Evolutionary conservation across 2,888 invertebrate genomes (phyloP).

Genomic region (Melipona bicolor): DNA sequence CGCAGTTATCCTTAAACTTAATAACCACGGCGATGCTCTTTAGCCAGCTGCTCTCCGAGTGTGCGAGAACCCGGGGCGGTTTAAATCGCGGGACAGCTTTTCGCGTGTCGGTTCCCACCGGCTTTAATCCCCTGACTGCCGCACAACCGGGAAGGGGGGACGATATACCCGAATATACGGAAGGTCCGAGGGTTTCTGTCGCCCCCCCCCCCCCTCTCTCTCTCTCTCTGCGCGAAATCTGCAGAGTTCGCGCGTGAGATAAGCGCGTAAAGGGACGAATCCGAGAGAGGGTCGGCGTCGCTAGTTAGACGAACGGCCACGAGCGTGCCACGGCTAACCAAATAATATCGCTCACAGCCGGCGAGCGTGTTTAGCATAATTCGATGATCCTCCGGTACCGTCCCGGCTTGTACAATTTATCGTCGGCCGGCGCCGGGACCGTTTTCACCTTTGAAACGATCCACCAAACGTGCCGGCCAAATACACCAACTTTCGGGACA

Average conservation of each 20-base stretch:
- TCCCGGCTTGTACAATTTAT: slow-evolving; percentile 72
- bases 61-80: not conserved
- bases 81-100: slow-evolving; percentile 29
- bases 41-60: slow-evolving; percentile 17
- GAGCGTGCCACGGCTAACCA: slow-evolving; percentile 66
- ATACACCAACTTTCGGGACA: slow-evolving; percentile 69
- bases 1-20: slow-evolving; percentile 8
- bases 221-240: slow-evolving; percentile 3
- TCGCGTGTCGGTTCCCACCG: not conserved
- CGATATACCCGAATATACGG: slow-evolving; percentile 52
- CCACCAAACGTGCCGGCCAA: slow-evolving; percentile 58
- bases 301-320: slow-evolving; percentile 68
- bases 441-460: slow-evolving; percentile 64
- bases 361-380: slow-evolving; percentile 77
- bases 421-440: slow-evolving; percentile 58
- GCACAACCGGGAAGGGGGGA: slow-evolving; percentile 24
- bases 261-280: slow-evolving; percentile 23
- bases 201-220: not conserved
- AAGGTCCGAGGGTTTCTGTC: not conserved
- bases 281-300: not conserved
- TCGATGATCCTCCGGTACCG: slow-evolving; percentile 68
- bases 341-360: slow-evolving; percentile 76
- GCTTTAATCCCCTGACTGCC: slow-evolving; percentile 9
- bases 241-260: slow-evolving; percentile 35
- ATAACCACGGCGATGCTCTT: slow-evolving; percentile 20